phyloP scores from a whole-genome alignment of 2,797 vertebrate genomes.

The Buphagus erythrorhynchus region DNA sequence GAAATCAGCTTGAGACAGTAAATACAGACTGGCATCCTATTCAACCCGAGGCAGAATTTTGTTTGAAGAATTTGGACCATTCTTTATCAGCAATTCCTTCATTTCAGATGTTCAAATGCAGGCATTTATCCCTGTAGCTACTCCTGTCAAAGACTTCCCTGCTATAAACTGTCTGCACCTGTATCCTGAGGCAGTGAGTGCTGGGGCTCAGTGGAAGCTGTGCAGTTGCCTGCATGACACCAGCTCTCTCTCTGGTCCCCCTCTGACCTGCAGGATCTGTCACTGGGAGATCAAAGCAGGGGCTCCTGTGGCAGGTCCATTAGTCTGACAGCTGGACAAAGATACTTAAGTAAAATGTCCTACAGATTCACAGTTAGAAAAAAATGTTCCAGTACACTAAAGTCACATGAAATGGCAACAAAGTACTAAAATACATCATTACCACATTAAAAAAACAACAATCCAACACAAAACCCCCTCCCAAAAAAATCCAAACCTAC shows the following conservation, averaged over 20 bases:
- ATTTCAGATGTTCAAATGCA: slow-evolving; percentile 60
- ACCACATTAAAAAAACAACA: rapidly evolving
- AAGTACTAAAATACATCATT: neutral
- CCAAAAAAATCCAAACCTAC: neutral
- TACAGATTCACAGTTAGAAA: neutral
- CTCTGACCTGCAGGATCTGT: slow-evolving; percentile 31
- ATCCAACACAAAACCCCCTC: rapidly evolving
- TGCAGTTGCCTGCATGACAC: neutral
- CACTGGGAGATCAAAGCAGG: slow-evolving; percentile 57
- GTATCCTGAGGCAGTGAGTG: slow-evolving; percentile 28
- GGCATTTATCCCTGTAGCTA: slow-evolving; percentile 60
- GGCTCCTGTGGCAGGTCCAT: slow-evolving; percentile 6
- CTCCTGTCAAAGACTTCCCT: slow-evolving; percentile 51
- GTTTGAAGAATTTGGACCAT: slow-evolving; percentile 24
- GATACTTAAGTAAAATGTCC: neutral
- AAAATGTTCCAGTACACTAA: neutral
- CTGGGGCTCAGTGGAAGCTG: neutral
- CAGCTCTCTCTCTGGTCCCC: neutral
- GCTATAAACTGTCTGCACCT: slow-evolving; percentile 55
- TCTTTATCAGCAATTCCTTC: slow-evolving; percentile 58
- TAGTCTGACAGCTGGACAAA: slow-evolving; percentile 1
- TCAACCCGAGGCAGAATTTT: neutral
- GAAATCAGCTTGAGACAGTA: slow-evolving; percentile 48
- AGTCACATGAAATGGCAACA: neutral
- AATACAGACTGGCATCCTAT: slow-evolving; percentile 36